A percentile compares a stretch with the other conserved stretches of the same genome.
Evolutionary conservation across 2,888 invertebrate species (phyloP).

Genomic region (Protodeltote pygarga): DNA sequence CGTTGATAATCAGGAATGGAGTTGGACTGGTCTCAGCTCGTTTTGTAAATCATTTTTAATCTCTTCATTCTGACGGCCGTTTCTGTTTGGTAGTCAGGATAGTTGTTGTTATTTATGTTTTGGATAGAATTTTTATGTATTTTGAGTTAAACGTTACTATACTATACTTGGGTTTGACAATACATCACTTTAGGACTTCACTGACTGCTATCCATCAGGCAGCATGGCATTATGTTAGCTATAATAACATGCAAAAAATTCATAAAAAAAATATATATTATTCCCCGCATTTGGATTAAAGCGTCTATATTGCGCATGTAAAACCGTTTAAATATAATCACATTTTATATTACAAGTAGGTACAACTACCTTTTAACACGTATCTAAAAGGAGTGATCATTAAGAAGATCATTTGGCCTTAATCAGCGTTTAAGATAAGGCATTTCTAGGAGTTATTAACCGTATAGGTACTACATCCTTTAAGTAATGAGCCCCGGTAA

Average conservation of each 20-base stretch:
- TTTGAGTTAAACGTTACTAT: neutral
- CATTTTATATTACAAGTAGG: too few relatives aligned
- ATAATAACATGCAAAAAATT: too few relatives aligned
- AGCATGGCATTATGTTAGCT: too few relatives aligned
- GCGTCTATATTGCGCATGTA: too few relatives aligned
- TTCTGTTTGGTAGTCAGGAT: conserved; percentile 16
- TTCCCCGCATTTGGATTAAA: too few relatives aligned
- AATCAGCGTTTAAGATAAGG: conserved; percentile 33
- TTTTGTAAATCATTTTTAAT: conserved; percentile 73
- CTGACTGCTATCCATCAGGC: too few relatives aligned
- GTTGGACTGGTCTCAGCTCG: conserved; percentile 62
- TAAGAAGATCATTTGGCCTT: conserved; percentile 26
- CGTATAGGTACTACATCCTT: conserved; percentile 35
- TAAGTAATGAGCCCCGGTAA: conserved; percentile 42
- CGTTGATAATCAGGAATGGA: conserved; percentile 82
- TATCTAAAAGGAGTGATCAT: conserved; percentile 22
- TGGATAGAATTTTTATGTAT: conserved; percentile 12
- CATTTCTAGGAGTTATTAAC: conserved; percentile 35
- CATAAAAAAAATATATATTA: too few relatives aligned
- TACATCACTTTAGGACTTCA: neutral
- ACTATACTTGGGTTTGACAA: neutral
- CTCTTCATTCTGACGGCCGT: conserved; percentile 64
- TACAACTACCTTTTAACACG: conserved; percentile 10
- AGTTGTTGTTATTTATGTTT: conserved; percentile 37
- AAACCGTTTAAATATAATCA: too few relatives aligned